Conservation (phyloP, 2,113 vertebrate genomes). For the Gallinago undulata region DNA sequence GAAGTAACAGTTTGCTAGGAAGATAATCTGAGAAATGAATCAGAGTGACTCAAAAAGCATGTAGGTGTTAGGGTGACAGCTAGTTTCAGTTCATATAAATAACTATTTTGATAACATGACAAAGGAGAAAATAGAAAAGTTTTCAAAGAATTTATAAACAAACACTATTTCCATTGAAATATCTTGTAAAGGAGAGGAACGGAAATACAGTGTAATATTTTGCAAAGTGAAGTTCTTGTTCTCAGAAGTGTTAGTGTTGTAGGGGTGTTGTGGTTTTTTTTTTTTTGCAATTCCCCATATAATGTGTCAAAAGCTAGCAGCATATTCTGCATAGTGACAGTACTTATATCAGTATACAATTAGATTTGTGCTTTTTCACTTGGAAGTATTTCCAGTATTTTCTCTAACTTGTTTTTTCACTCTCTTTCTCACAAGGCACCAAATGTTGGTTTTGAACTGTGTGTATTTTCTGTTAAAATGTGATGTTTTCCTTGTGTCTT, state of each 20-base stretch:
- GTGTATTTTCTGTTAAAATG: neutral
- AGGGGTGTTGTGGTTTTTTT: neutral
- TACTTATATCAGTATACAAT: neutral
- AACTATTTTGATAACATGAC: conserved; percentile 3
- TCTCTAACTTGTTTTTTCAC: neutral
- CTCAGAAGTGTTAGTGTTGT: neutral
- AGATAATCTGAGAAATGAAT: conserved; percentile 33
- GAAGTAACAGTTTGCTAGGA: neutral
- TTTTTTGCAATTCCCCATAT: neutral
- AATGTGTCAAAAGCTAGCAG: neutral
- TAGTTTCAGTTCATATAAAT: conserved; percentile 20
- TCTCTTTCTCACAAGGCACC: neutral
- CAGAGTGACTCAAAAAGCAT: conserved; percentile 1
- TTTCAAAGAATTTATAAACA: neutral
- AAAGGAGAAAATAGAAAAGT: neutral
- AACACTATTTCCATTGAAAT: neutral
- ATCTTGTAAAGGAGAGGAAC: neutral
- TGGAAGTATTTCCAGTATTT: neutral
- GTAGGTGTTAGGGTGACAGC: conserved; percentile 29
- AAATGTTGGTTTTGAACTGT: neutral
- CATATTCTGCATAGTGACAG: neutral
- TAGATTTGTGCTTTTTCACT: neutral
- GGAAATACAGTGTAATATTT: neutral
- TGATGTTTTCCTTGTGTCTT: neutral
- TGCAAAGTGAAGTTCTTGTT: neutral